Percentiles rank a stretch among this genome's conserved stretches.
Conservation (phyloP, 2,797 vertebrate genomes). For the Meda fulgida region DNA sequence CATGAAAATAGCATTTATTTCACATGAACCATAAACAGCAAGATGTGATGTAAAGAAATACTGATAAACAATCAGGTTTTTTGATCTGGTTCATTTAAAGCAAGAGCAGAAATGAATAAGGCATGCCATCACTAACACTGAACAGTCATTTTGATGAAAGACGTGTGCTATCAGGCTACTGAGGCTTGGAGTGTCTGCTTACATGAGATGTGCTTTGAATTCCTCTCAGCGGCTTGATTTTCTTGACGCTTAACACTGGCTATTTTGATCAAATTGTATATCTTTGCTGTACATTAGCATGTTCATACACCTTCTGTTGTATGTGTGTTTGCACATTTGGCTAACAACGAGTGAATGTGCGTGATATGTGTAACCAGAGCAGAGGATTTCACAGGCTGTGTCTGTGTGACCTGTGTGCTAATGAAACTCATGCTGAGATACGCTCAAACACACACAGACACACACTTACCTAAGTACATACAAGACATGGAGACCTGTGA, state of each 20-base stretch:
- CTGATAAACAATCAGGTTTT: neutral
- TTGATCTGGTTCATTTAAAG: neutral
- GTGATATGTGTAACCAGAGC: conserved; percentile 41
- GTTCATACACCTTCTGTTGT: neutral
- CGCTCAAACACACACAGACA: conserved; percentile 12
- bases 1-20: neutral
- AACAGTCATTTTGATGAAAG: neutral
- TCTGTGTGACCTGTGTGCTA: conserved; percentile 49
- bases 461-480: conserved; percentile 35
- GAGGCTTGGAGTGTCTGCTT: conserved; percentile 20
- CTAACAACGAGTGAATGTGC: conserved; percentile 33
- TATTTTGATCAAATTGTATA: neutral
- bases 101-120: neutral
- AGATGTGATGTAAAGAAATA: neutral
- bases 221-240: conserved; percentile 11
- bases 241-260: neutral
- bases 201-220: neutral
- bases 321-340: conserved; percentile 3
- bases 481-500: conserved; percentile 45
- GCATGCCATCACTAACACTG: neutral
- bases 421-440: conserved; percentile 23
- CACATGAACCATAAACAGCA: neutral
- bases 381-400: neutral
- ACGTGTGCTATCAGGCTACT: neutral
- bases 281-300: neutral